These are phyloP conservation scores for Daboia siamensis DNA, from an alignment of 2,113 vertebrate genomes.

Conservation along the genomic window DNA sequence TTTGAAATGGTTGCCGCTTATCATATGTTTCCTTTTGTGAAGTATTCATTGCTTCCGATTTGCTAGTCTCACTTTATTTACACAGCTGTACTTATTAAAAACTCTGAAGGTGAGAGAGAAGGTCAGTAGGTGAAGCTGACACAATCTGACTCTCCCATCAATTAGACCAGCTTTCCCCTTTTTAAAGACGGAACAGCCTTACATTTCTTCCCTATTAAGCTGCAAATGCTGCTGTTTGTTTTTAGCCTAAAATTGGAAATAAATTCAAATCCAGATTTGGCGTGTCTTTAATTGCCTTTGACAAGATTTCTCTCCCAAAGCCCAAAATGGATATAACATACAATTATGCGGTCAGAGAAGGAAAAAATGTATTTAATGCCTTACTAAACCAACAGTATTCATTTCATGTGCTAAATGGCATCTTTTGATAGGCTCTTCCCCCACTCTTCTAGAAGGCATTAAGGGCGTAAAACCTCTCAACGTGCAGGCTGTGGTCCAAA, in stretches of 20 bases:
- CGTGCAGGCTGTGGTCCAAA: neutral
- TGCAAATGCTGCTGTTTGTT: neutral
- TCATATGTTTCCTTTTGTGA: no score
- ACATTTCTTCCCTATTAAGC: neutral
- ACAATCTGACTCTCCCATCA: neutral
- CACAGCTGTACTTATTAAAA: no score
- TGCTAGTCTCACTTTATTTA: no score
- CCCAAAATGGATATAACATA: neutral
- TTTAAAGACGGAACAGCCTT: neutral
- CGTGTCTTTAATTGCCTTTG: conserved; percentile 18
- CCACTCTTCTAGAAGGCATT: neutral
- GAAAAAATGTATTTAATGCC: neutral
- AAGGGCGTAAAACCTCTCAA: no score
- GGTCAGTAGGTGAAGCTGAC: no score
- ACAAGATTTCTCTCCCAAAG: conserved; percentile 1
- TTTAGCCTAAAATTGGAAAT: neutral
- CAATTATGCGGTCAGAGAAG: conserved; percentile 1
- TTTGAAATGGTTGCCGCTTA: no score
- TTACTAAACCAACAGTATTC: neutral
- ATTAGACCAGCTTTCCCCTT: neutral
- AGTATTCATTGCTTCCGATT: no score
- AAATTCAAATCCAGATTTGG: neutral
- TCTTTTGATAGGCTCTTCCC: neutral
- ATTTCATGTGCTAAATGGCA: neutral
- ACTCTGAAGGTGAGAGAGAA: no score